Percentiles rank a stretch among this genome's conserved stretches.
Conservation (phyloP, 2,113 vertebrate species). For the Paradoxurus hermaphroditus region DNA sequence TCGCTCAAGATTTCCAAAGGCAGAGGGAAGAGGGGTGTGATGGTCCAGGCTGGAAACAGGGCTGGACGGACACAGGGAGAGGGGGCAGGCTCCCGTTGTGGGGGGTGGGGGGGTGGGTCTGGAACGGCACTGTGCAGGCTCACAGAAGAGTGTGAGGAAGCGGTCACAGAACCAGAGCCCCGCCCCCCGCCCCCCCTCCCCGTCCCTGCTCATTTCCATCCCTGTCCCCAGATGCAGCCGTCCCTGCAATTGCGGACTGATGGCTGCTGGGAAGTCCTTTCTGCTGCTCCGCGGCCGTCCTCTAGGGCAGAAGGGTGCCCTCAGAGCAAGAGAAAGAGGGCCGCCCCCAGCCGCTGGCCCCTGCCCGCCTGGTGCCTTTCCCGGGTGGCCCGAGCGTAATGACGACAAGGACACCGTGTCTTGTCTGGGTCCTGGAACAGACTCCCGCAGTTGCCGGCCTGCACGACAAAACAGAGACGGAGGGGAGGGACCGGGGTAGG, state of each 20-base stretch:
- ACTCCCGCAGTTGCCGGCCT: accelerated
- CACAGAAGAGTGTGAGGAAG: not conserved
- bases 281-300: not conserved
- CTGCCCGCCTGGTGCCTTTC: accelerated
- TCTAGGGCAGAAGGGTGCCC: not conserved
- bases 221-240: not conserved
- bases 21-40: not conserved
- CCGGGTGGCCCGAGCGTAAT: accelerated
- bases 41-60: not conserved
- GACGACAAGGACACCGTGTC: accelerated
- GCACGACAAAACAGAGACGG: no score
- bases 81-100: not conserved
- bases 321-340: not conserved
- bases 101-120: not conserved
- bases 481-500: accelerated
- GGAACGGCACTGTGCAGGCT: not conserved
- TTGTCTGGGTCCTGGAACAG: not conserved
- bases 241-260: not conserved
- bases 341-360: not conserved
- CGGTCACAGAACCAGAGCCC: not conserved
- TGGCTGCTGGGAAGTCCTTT: not conserved
- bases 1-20: not conserved
- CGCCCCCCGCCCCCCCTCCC: accelerated
- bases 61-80: not conserved
- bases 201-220: not conserved